Conservation (phyloP, 2,888 invertebrate species). For the Brenthis hecate region DNA sequence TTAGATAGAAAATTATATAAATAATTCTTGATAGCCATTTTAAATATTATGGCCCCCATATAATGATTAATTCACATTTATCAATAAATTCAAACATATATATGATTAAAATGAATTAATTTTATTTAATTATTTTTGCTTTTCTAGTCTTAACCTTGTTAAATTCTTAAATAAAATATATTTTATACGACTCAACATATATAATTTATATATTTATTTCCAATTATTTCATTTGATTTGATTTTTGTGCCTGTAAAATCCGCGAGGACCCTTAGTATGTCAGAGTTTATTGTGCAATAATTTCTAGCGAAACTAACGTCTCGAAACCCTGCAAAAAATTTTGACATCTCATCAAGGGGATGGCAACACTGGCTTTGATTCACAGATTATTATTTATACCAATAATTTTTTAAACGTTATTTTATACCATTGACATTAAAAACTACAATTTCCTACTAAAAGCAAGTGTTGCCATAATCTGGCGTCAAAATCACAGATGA, state of each 20-base stretch:
- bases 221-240: constrained; percentile 34
- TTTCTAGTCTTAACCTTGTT: too few relatives aligned
- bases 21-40: too few relatives aligned
- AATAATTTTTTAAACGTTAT: neutral
- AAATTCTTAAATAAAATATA: too few relatives aligned
- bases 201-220: neutral
- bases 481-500: constrained; percentile 60
- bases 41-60: too few relatives aligned
- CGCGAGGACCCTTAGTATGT: constrained; percentile 19
- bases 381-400: neutral
- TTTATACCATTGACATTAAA: constrained; percentile 6
- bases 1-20: too few relatives aligned
- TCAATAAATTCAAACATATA: too few relatives aligned
- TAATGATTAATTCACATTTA: too few relatives aligned
- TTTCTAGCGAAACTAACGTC: neutral
- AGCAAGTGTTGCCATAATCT: constrained; percentile 40
- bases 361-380: constrained; percentile 29
- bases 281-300: constrained; percentile 10
- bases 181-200: constrained; percentile 17
- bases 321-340: neutral
- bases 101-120: too few relatives aligned
- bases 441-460: constrained; percentile 7
- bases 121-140: too few relatives aligned
- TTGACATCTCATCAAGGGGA: constrained; percentile 26
- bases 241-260: constrained; percentile 25